These are phyloP conservation scores for Brachirus orientalis DNA, from an alignment of 2,113 vertebrate species.

Conservation along the genomic window DNA sequence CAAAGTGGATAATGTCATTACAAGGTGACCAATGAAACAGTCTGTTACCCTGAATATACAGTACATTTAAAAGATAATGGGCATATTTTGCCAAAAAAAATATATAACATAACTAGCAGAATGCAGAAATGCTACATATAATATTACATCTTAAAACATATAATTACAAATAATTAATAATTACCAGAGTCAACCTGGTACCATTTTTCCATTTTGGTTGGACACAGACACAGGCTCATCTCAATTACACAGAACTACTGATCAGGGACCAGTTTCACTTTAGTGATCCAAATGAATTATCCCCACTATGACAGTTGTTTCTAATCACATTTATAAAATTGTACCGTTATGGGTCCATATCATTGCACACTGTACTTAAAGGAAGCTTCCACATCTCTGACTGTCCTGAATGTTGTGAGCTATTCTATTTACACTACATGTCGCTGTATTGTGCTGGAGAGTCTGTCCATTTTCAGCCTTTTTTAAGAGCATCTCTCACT, in stretches of 20 bases:
- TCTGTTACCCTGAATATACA: too few species aligned
- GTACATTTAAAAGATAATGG: too few species aligned
- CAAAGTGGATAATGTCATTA: too few species aligned
- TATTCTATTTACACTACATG: conserved; percentile 64
- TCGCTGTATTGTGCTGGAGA: conserved; percentile 60
- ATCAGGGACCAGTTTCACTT: conserved; percentile 54
- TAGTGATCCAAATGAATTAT: conserved; percentile 65
- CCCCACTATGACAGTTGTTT: conserved; percentile 64
- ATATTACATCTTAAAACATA: too few species aligned
- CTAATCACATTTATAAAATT: conserved; percentile 70
- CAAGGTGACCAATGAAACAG: too few species aligned
- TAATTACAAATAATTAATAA: too few species aligned
- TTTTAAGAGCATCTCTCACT: conserved; percentile 69
- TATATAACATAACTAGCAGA: too few species aligned
- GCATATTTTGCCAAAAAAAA: too few species aligned
- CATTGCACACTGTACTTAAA: too few species aligned
- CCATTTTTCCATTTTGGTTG: too few species aligned
- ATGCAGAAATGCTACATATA: too few species aligned
- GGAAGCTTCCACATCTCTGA: conserved; percentile 54
- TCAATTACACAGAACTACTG: conserved; percentile 65
- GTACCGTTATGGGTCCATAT: conserved; percentile 44
- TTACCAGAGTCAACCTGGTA: too few species aligned
- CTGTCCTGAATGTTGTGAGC: conserved; percentile 40
- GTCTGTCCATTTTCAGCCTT: conserved; percentile 71
- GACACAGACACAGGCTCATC: conserved; percentile 42